A percentile compares a stretch with the other conserved stretches of the same genome.
Conservation (phyloP, 1,140 invertebrate genomes). For the Belonocnema kinseyi region DNA sequence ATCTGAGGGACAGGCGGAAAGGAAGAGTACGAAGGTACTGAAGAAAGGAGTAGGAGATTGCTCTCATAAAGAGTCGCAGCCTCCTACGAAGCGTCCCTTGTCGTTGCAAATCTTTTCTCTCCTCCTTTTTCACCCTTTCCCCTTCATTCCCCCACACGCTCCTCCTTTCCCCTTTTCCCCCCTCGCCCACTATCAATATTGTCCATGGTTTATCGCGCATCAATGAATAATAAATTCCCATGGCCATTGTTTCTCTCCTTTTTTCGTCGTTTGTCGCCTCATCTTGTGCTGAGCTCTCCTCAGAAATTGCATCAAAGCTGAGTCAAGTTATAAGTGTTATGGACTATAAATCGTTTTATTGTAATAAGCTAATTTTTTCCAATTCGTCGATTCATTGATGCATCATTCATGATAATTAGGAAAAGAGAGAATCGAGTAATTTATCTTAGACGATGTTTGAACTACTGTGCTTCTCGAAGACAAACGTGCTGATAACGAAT, state of each 20-base stretch:
- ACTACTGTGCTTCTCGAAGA: constrained; percentile 18
- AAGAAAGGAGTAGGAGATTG: constrained; percentile 23
- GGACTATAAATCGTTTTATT: neutral
- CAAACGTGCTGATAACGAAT: constrained; percentile 6
- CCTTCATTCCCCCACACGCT: too few relatives aligned
- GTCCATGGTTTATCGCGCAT: constrained; percentile 20
- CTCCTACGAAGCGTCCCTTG: constrained; percentile 28
- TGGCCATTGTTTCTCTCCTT: constrained; percentile 12
- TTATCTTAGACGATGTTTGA: constrained; percentile 15
- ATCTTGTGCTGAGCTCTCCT: neutral
- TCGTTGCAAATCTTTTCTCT: constrained; percentile 19
- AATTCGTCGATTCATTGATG: neutral
- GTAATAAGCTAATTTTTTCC: neutral
- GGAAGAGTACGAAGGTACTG: constrained; percentile 25
- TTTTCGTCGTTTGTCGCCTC: constrained; percentile 11
- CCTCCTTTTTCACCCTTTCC: neutral
- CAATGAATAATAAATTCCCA: constrained; percentile 22
- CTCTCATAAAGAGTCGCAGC: constrained; percentile 24
- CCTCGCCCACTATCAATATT: constrained; percentile 7
- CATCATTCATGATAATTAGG: constrained; percentile 6
- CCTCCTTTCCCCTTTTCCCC: neutral
- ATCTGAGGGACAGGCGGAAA: constrained; percentile 20
- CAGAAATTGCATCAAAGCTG: neutral
- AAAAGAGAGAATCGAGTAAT: constrained; percentile 4
- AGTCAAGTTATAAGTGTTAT: too few relatives aligned